Percentiles rank a stretch among this genome's conserved stretches.
phyloP scores from a whole-genome alignment of 2,113 vertebrate genomes.

The Notechis scutatus region DNA sequence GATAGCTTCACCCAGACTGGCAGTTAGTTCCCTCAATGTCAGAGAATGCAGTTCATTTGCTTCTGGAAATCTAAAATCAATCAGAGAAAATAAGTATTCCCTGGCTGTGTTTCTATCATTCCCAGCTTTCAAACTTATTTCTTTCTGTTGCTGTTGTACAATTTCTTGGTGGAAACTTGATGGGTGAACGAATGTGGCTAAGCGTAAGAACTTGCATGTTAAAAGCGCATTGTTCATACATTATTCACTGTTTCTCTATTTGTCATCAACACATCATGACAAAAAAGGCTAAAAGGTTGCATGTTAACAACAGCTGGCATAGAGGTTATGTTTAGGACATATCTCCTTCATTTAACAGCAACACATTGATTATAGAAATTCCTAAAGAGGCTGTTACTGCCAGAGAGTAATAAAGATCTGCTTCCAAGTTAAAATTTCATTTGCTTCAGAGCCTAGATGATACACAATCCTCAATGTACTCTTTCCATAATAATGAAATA shows the following conservation, averaged over 20 bases:
- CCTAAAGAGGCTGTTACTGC: neutral
- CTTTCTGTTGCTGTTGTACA: neutral
- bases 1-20: neutral
- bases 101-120: neutral
- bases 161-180: neutral
- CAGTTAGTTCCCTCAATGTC: neutral
- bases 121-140: neutral
- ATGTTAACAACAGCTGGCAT: neutral
- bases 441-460: neutral
- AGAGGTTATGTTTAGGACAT: neutral
- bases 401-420: neutral
- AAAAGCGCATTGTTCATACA: slow-evolving; percentile 33
- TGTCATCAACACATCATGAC: neutral
- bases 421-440: neutral
- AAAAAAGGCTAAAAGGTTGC: neutral
- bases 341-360: neutral
- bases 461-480: neutral
- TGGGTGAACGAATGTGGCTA: neutral
- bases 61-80: neutral
- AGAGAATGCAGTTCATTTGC: neutral
- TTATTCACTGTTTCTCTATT: slow-evolving; percentile 32
- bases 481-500: neutral
- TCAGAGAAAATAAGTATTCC: neutral
- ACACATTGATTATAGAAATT: neutral
- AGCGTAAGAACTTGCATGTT: neutral